Percentiles rank a stretch among this genome's conserved stretches.
These are phyloP conservation scores for Leucoma salicis DNA, from an alignment of 2,888 invertebrate species.

Conservation along the genomic window DNA sequence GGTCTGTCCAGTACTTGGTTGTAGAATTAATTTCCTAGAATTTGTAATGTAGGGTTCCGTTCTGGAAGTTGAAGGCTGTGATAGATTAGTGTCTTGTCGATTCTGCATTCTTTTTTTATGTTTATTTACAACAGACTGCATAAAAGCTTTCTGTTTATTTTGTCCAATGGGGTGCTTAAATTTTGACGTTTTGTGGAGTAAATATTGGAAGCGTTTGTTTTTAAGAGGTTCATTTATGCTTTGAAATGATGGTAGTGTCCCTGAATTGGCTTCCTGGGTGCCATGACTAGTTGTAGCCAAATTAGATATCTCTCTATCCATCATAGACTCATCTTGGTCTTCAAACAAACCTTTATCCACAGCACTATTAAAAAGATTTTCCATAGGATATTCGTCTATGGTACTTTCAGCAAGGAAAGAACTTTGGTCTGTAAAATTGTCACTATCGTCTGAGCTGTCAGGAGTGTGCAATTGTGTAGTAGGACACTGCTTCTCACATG, in stretches of 20 bases:
- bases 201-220: constrained; percentile 76
- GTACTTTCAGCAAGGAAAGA: constrained; percentile 75
- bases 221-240: constrained; percentile 74
- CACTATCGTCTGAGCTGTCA: constrained; percentile 75
- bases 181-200: constrained; percentile 77
- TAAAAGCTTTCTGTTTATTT: constrained; percentile 76
- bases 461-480: constrained; percentile 59
- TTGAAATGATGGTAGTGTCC: constrained; percentile 70
- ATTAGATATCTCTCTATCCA: constrained; percentile 77
- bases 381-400: constrained; percentile 78
- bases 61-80: constrained; percentile 71
- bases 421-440: constrained; percentile 73
- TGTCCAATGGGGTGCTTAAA: constrained; percentile 76
- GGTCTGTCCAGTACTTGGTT: constrained; percentile 56
- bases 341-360: constrained; percentile 75
- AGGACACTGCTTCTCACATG: constrained; percentile 53
- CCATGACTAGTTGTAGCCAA: constrained; percentile 75
- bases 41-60: constrained; percentile 65
- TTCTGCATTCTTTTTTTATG: constrained; percentile 74
- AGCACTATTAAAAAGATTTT: constrained; percentile 75
- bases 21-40: constrained; percentile 60
- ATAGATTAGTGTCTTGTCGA: constrained; percentile 53
- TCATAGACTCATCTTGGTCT: constrained; percentile 72
- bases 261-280: constrained; percentile 59
- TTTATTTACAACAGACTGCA: constrained; percentile 78